Conservation (phyloP, 2,888 invertebrate genomes). For the Steinernema carpocapsae region DNA sequence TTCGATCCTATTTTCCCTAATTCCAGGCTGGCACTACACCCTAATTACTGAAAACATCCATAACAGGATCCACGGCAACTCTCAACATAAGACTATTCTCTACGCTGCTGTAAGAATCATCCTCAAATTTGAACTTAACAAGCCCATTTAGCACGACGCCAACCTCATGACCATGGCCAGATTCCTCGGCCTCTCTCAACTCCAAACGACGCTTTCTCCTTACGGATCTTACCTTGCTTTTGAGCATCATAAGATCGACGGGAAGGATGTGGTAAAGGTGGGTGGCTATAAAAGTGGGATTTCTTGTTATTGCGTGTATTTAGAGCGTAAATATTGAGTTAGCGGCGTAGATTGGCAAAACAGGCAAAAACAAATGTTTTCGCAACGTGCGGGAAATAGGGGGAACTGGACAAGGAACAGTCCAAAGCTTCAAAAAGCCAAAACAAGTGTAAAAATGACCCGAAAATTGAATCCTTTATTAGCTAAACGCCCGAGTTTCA, state of each 20-base stretch:
- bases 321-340: too few relatives aligned
- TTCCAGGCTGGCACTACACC: slow-evolving; percentile 46
- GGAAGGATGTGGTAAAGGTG: slow-evolving; percentile 38
- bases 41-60: slow-evolving; percentile 39
- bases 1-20: not conserved
- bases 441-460: too few relatives aligned
- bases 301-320: too few relatives aligned
- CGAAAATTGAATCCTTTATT: too few relatives aligned
- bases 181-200: slow-evolving; percentile 39
- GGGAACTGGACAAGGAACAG: too few relatives aligned
- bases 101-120: slow-evolving; percentile 42
- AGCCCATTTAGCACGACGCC: slow-evolving; percentile 44
- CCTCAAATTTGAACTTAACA: not conserved
- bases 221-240: slow-evolving; percentile 43
- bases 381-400: too few relatives aligned
- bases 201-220: slow-evolving; percentile 33
- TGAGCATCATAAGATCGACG: slow-evolving; percentile 41
- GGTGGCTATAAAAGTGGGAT: not conserved
- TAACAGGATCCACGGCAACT: slow-evolving; percentile 39
- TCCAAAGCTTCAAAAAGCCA: too few relatives aligned
- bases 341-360: too few relatives aligned
- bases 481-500: too few relatives aligned
- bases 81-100: slow-evolving; percentile 43
- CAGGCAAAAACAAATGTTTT: too few relatives aligned
- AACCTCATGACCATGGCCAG: slow-evolving; percentile 44